Evolutionary conservation across 1,140 invertebrate species (phyloP).

Genomic region (Pygmarrhopalites habei): DNA sequence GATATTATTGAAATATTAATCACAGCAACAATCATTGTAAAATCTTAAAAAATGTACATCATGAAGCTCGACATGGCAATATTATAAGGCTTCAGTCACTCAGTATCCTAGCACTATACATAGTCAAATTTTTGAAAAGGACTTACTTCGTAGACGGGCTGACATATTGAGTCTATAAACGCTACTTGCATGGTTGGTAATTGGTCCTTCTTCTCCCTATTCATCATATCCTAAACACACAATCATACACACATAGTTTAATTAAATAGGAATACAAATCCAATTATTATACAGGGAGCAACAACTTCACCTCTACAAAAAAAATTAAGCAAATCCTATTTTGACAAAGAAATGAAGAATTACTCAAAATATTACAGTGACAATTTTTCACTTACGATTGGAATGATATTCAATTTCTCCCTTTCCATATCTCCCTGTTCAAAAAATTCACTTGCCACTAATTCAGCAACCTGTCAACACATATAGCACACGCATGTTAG

Average conservation of each 20-base stretch:
- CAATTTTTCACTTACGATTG: constrained; percentile 69
- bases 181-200: constrained; percentile 92
- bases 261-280: background rate
- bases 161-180: constrained; percentile 91
- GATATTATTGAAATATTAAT: too few species aligned
- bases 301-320: background rate
- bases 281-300: background rate
- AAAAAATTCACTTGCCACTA: constrained; percentile 93
- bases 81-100: too few species aligned
- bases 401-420: constrained; percentile 73
- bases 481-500: too few species aligned
- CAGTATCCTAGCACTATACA: too few species aligned
- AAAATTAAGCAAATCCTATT: too few species aligned
- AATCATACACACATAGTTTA: background rate
- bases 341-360: too few species aligned
- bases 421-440: constrained; percentile 89
- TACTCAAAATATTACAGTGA: too few species aligned
- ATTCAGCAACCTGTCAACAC: constrained; percentile 66
- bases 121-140: too few species aligned
- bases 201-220: constrained; percentile 89
- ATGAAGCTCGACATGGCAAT: too few species aligned
- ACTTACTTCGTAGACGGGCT: constrained; percentile 91
- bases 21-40: too few species aligned
- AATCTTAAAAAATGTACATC: too few species aligned
- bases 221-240: constrained; percentile 80